Base-by-base conservation (phyloP, 2,888 invertebrate genomes). In the Coelinius sp. region DNA sequence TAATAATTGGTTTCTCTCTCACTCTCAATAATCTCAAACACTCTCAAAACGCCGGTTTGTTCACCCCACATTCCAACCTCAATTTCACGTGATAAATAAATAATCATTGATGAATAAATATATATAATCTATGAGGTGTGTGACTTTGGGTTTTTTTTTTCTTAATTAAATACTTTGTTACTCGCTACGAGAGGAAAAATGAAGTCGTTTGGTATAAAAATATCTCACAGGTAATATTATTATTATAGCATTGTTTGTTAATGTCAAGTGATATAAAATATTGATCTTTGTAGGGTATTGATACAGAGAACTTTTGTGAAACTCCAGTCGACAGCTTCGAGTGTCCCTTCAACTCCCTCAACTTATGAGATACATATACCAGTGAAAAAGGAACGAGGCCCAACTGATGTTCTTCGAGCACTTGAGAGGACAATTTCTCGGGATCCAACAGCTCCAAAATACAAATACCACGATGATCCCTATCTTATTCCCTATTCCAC, bases 401-500 rank as follows among this genome's bases (percentile, higher is more conserved):
- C 96, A 0, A 97, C 97, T 0, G 97, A 96, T 84, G 92, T 97
- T 73, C 87, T 73, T n/a, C 71, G 90, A 88, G 95, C 95, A 1
- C 87, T 97, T 73, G 93, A 95, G 49, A 91, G 91, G 73, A 97
- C 97, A 0, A 91, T 95, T 4, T 90, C 91, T n/a, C 88, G 91
- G 52, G 97, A 97, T 87, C 91, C 92, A 2, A 96, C 95, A 0
- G 95, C 95, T n/a, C 90, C 95, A 2, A 94, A 95, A 85, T 97
- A 94, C 86, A 95, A 95, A 84, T 97, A 93, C 85, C 94, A 95
- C 81, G 97, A 98, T 90, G 98, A 98, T 88, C 97, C 97, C 0
- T 96, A 90, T 83, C 89, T 97, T 14, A 93, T 94, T 77, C 97
- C 97, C 0, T 87, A 89, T 72, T 95, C 94, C 7, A 94, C 93